Percentiles rank a stretch among this genome's conserved stretches.
These are phyloP conservation scores for Leptocoma aspasia DNA, from an alignment of 2,113 vertebrate species.

Conservation along the genomic window DNA sequence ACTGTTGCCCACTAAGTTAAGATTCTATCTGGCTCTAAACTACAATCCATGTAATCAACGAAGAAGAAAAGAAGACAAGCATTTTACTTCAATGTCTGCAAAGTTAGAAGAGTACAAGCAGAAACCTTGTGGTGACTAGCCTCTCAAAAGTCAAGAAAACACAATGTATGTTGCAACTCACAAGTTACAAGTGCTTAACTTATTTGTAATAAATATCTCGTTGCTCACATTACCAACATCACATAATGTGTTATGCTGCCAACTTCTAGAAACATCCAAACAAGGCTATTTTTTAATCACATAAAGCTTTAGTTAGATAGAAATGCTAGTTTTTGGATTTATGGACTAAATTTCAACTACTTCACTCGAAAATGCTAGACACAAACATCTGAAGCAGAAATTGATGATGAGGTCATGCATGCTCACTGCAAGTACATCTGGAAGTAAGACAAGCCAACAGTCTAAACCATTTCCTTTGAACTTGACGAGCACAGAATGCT, in stretches of 20 bases:
- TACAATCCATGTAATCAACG: not conserved
- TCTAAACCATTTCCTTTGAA: not conserved
- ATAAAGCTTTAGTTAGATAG: not conserved
- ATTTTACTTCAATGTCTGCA: not conserved
- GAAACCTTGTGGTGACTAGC: not conserved
- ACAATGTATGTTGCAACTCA: not conserved
- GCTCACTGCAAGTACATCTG: not conserved
- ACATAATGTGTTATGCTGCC: not conserved
- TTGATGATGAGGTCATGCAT: not conserved
- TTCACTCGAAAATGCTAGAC: not conserved
- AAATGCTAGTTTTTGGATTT: not conserved
- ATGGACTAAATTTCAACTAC: not conserved
- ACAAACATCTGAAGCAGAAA: conserved; percentile 1
- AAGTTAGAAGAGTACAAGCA: not conserved
- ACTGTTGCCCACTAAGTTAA: not conserved
- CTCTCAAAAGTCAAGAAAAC: not conserved
- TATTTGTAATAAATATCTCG: not conserved
- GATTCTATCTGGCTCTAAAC: not conserved
- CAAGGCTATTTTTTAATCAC: not conserved
- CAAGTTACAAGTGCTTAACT: not conserved
- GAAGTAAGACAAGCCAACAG: not conserved
- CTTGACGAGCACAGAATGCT: not conserved
- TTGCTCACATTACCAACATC: not conserved
- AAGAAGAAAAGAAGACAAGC: not conserved
- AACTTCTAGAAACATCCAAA: not conserved